Evolutionary conservation across 2,888 invertebrate species (phyloP), one percentile per base, ranked within the genome.

Genomic region (Poecilobothrus nobilitatus): DNA sequence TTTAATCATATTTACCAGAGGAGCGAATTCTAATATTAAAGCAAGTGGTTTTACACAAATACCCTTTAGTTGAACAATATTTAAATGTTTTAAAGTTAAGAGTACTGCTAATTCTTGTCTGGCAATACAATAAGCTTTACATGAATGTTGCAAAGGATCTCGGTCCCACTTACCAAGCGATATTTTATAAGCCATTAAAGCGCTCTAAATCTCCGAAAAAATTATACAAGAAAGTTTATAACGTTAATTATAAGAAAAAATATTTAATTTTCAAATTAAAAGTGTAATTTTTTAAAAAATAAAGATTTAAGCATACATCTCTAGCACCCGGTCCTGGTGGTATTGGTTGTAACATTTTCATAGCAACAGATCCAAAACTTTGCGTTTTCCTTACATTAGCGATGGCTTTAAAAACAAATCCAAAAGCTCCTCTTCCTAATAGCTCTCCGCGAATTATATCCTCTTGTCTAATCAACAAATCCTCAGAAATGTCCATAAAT

Each of bases 381-480:
- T 86, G 84, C 1, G 85, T 83, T 10, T 85, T 84, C 65, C 86
- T 83, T 65, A 86, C 79, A 72, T 88, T 88, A 80, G 90, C 91
- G 7, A 84, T 85, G 1, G 91, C 95, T 75, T 90, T 88, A 79
- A 95, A 95, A 10, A 99, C 99, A 75, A 97, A 96, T 3, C 98
- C 98, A 84, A 98, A 99, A 0, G 97, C 97, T 2, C 99, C 99
- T n/a, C 97, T 88, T 0, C 98, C 98, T 53, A 95, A 84, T 67
- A 93, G 82, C 0, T 87, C 85, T 0, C 89, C 90, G 70, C 91
- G 86, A 65, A 89, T 87, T 5, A 99, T 88, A 74, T 91, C 89
- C 71, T 94, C 92, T 71, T 92, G 88, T 73, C 90, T 89, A 18
- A 97, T 91, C 12, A 95, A 86, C 74, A 91, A 88, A 61, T 89